These are phyloP conservation scores for Cosmopolites sordidus DNA, from an alignment of 2,888 invertebrate genomes.

Conservation along the genomic window DNA sequence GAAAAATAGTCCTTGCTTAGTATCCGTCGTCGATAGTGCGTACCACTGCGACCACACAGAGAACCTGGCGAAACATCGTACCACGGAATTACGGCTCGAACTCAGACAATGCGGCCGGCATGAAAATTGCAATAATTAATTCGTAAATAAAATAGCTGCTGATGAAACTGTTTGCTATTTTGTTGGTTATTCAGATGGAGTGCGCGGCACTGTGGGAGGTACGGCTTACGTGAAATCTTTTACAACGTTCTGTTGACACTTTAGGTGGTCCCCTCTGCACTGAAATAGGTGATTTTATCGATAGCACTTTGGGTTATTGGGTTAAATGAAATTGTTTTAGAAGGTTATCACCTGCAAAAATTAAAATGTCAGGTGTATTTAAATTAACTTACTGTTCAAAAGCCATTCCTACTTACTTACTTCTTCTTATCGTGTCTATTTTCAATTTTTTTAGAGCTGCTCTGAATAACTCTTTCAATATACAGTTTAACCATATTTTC, in stretches of 20 bases:
- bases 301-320: too few relatives aligned
- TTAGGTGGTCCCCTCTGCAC: neutral
- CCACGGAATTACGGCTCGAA: conserved; percentile 11
- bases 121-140: neutral
- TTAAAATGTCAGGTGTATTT: too few relatives aligned
- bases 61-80: neutral
- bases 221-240: neutral
- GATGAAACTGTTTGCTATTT: conserved; percentile 1
- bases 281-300: too few relatives aligned
- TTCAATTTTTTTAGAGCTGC: too few relatives aligned
- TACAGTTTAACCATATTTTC: too few relatives aligned
- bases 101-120: conserved; percentile 27
- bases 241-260: neutral
- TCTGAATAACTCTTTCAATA: too few relatives aligned
- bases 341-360: too few relatives aligned
- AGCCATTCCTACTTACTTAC: too few relatives aligned
- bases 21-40: conserved; percentile 10
- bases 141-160: neutral
- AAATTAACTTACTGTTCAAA: too few relatives aligned
- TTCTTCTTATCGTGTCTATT: too few relatives aligned
- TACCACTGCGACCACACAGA: neutral
- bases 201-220: conserved; percentile 2
- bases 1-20: conserved; percentile 28
- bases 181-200: neutral
- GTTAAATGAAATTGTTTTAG: too few relatives aligned